phyloP scores from a whole-genome alignment of 1,140 invertebrate genomes.

The Drosophila watanabei region DNA sequence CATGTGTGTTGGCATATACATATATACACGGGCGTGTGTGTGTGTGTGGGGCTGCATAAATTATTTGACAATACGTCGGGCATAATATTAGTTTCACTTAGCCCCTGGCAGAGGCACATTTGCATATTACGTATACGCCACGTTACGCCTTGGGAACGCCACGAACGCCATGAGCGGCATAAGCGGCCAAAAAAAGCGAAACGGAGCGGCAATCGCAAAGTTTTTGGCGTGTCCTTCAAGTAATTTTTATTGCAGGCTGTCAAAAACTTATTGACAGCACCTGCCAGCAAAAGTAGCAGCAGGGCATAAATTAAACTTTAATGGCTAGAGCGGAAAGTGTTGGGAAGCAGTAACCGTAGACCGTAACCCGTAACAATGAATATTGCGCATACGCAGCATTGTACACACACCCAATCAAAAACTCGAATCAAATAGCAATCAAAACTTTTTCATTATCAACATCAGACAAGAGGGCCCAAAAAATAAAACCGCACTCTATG shows the following conservation, averaged over 20 bases:
- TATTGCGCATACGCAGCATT: constrained; percentile 68
- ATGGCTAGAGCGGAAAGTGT: constrained; percentile 44
- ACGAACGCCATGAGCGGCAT: constrained; percentile 1
- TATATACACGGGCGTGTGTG: not conserved
- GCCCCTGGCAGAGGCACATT: constrained; percentile 44
- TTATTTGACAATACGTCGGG: constrained; percentile 75
- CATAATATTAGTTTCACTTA: constrained; percentile 80
- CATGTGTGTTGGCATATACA: constrained; percentile 5
- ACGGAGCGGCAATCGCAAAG: constrained; percentile 44
- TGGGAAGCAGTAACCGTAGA: constrained; percentile 6
- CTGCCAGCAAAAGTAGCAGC: constrained; percentile 52
- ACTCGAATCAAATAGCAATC: constrained; percentile 82
- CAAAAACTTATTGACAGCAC: constrained; percentile 68
- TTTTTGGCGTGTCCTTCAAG: constrained; percentile 55
- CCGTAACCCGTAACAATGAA: constrained; percentile 25
- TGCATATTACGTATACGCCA: constrained; percentile 77
- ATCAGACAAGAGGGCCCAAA: constrained; percentile 44
- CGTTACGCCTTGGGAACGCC: constrained; percentile 32
- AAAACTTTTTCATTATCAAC: constrained; percentile 81
- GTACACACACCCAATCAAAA: constrained; percentile 56
- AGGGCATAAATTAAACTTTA: constrained; percentile 62
- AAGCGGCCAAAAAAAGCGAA: not conserved
- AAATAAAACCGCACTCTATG: constrained; percentile 59
- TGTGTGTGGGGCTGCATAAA: constrained; percentile 66
- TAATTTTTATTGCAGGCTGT: constrained; percentile 63